phyloP scores from a whole-genome alignment of 2,113 vertebrate genomes.

The Aptenodytes patagonicus region DNA sequence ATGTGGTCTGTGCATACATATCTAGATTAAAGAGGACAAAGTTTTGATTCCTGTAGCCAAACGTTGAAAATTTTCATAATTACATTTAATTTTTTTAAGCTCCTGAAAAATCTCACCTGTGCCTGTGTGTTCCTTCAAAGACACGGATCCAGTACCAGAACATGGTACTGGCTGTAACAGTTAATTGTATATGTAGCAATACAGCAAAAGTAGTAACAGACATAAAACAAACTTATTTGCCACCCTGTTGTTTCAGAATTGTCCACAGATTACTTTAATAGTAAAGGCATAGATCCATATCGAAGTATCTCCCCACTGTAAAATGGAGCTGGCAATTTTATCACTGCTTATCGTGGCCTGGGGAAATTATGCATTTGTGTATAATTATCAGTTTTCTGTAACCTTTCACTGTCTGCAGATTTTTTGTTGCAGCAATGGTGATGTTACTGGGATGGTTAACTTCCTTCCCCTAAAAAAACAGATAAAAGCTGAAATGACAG shows the following conservation, averaged over 20 bases:
- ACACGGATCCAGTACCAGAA: not conserved
- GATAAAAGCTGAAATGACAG: slow-evolving; percentile 35
- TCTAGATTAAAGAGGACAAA: not conserved
- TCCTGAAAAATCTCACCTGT: not conserved
- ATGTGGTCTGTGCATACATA: not conserved
- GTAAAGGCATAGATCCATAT: not conserved
- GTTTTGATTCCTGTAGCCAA: not conserved
- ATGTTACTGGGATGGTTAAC: slow-evolving; percentile 4
- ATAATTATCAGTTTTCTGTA: not conserved
- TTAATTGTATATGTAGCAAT: not conserved
- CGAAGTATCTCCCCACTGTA: not conserved
- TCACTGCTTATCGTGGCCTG: not conserved
- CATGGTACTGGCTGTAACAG: not conserved
- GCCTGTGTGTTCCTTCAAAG: not conserved
- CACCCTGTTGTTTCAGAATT: not conserved
- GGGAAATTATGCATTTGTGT: not conserved
- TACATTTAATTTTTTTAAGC: not conserved
- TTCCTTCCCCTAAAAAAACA: not conserved
- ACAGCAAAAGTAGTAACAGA: not conserved
- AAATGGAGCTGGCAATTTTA: not conserved
- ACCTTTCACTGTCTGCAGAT: not conserved
- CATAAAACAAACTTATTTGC: not conserved
- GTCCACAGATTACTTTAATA: not conserved
- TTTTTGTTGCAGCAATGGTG: not conserved
- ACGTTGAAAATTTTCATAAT: not conserved